These are phyloP conservation scores for Phragmatobia fuliginosa DNA, from an alignment of 2,888 invertebrate genomes.

Conservation along the genomic window DNA sequence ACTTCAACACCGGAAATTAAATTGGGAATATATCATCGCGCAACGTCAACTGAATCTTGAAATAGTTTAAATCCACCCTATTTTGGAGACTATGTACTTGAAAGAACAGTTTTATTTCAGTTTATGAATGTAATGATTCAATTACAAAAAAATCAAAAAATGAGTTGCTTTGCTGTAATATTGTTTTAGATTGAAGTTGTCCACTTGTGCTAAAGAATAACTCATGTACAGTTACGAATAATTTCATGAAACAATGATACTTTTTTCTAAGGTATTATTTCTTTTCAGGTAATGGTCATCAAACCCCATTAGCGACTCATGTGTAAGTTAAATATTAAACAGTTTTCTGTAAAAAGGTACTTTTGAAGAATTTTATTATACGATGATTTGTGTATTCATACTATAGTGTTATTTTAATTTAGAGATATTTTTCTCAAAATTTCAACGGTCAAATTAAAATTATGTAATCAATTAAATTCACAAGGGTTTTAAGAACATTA, in stretches of 20 bases:
- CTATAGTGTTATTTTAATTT: constrained; percentile 35
- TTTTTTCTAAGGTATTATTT: constrained; percentile 3
- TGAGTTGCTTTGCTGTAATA: neutral
- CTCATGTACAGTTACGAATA: neutral
- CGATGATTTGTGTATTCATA: constrained; percentile 34
- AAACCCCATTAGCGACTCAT: constrained; percentile 87
- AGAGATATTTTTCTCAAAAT: constrained; percentile 37
- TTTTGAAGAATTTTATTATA: constrained; percentile 54
- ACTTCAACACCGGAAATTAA: constrained; percentile 46
- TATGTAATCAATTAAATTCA: constrained; percentile 42
- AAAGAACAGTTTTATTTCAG: neutral
- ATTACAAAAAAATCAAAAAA: neutral
- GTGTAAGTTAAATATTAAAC: constrained; percentile 78
- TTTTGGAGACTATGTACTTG: constrained; percentile 18
- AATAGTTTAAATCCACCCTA: constrained; percentile 23
- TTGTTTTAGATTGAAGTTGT: neutral
- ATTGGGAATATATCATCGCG: constrained; percentile 41
- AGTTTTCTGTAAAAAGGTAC: constrained; percentile 48
- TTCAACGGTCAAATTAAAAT: constrained; percentile 45
- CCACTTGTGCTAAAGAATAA: neutral
- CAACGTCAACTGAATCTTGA: constrained; percentile 25
- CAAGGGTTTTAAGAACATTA: constrained; percentile 32
- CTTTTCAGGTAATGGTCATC: constrained; percentile 79
- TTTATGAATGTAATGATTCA: neutral
- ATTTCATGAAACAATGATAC: neutral